Evolutionary conservation across 2,888 invertebrate species (phyloP), one percentile per base, ranked within the genome.

Genomic region (Drosophila rellima): DNA sequence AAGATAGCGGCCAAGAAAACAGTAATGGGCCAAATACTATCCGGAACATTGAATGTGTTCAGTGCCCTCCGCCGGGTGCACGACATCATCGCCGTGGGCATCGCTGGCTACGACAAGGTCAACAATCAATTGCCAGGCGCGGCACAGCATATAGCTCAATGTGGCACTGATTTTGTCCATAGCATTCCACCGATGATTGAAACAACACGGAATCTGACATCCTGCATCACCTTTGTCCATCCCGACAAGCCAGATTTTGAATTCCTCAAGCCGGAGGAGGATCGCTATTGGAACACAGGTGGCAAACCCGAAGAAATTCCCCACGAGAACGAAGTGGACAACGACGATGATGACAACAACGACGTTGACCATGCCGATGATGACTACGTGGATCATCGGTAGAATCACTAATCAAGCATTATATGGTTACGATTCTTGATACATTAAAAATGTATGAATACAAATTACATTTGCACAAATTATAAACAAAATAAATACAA

Each of bases 1-100:
- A 91, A 90, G 62, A 77, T 91, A 0, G 77, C 81, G 1, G 70
- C 67, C 17, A 90, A 90, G 35, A 66, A 86, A 26, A 81, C 91
- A 0, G 15, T 90, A 0, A 17, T 90, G 55, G 91, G 91, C 4
- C 91, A 90, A 62, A 78, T 91, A 4, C 56, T 91, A 0, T 78
- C 89, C 1, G 65, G 83, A 0, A 62, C 88, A 0, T 39, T 91
- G 48, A 91, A 90, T 56, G 60, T 85, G 0, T 56, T 80, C 4
- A 91, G 81, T 61, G 79, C 89, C 0, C 55, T 75, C 7, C 81
- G 76, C 0, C 84, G 77, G 1, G 71, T 90, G 0, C 79, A 78
- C 7, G 78, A 87, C 11, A 75, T 88, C 2, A 80, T 88, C 15
- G 74, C 75, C 0, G 80, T 88, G 8, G 88, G 80, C n/a, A 78